Base-by-base conservation (phyloP, 2,888 invertebrate genomes). In the Drosophila mimetica region DNA sequence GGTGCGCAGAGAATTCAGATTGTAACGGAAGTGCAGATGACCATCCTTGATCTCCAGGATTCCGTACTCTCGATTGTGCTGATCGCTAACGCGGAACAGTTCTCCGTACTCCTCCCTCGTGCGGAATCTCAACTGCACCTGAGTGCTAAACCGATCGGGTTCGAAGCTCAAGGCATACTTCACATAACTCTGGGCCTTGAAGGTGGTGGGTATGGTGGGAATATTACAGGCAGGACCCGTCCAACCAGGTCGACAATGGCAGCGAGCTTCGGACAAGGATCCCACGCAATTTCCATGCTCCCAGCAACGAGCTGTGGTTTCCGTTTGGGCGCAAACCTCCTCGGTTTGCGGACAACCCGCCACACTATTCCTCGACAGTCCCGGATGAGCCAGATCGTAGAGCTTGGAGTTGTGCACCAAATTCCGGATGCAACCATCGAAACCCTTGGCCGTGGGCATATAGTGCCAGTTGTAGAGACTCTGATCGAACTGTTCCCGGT, bases 381-480 rank as follows among this genome's bases (percentile, higher is more conserved):
- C 98, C 1, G 98, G 98, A 90, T 97, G 96, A 0, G 98, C 98
- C 78, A 99, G 93, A 90, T 99, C 99, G 91, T 99, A 99, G 55
- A 99, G 93, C 90, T 96, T 97, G 86, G 98, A 98, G 90, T 99
- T 99, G 90, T 99, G 98, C 89, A 98, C 95, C 50, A 99, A 93
- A 91, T 99, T 98, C 85, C 97, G 94, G 70, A 99, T 96, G 92
- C 99, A 99, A 11, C 99, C 99, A 89, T 97, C 97, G 90, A 99
- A 99, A 20, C 96, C 96, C 92, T 96, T 96, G 1, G 96, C 96
- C 42, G 96, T 95, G 1, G 97, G 97, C 94, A 96, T 96, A 81
- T 96, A 96, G 80, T 97, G 96, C 97, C 97, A 97, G 85, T 96
- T 95, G 91, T 97, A 97, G 77, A 96, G 95, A 0, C 96, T 95